Evolutionary conservation across 2,113 vertebrate species (phyloP).

Genomic region (Vulpes lagopus): DNA sequence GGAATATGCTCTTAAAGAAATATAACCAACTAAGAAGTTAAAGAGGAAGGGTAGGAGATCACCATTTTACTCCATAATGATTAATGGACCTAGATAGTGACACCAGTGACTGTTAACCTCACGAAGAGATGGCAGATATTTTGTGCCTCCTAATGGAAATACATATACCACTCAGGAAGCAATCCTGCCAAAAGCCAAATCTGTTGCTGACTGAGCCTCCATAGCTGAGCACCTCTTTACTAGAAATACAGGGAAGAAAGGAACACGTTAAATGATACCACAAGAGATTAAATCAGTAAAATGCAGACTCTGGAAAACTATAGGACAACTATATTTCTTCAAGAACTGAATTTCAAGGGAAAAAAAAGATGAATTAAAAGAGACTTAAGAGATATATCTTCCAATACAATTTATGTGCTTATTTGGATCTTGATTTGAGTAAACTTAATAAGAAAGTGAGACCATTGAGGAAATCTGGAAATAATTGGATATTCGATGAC

Average conservation of each 20-base stretch:
- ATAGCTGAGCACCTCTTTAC: not conserved
- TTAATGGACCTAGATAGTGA: not conserved
- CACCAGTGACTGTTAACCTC: not conserved
- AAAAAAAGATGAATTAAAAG: not conserved
- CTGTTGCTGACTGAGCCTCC: not conserved
- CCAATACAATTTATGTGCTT: not conserved
- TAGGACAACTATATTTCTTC: not conserved
- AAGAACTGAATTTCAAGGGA: not conserved
- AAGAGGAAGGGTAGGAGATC: not conserved
- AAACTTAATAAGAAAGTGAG: not conserved
- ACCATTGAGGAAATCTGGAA: not conserved
- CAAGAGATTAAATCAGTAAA: not conserved
- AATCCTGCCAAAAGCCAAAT: not conserved
- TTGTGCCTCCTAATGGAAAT: not conserved
- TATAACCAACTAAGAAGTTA: not conserved
- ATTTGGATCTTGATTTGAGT: not conserved
- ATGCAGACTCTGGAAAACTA: not conserved
- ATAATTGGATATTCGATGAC: not conserved
- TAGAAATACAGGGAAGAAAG: not conserved
- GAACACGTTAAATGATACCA: not conserved
- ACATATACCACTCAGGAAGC: not conserved
- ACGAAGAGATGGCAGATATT: not conserved
- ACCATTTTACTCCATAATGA: not conserved
- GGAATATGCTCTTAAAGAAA: slow-evolving; percentile 22
- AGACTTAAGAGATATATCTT: not conserved